Percentiles rank a stretch among this genome's conserved stretches.
phyloP scores from a whole-genome alignment of 2,888 invertebrate genomes.

The Orthosia cruda region DNA sequence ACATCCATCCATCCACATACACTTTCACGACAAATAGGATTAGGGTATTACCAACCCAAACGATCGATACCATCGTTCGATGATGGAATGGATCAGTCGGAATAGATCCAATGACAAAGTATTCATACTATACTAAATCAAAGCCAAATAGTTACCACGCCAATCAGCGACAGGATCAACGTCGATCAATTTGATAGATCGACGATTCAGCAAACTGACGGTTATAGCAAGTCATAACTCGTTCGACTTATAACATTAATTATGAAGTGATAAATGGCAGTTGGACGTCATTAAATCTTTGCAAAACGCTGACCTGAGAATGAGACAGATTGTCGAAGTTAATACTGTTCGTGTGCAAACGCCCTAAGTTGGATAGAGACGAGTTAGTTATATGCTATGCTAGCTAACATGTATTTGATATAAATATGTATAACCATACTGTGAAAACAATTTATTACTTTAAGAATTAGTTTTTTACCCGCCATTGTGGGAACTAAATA shows the following conservation, averaged over 20 bases:
- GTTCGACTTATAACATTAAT: not conserved
- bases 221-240: not conserved
- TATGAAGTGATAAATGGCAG: not conserved
- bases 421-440: conserved; percentile 48
- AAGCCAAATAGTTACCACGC: not conserved
- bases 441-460: conserved; percentile 48
- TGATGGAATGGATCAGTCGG: too few relatives aligned
- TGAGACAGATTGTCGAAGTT: not conserved
- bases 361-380: conserved; percentile 12
- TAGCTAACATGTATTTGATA: conserved; percentile 25
- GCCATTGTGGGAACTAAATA: conserved; percentile 32
- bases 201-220: not conserved
- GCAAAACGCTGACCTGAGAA: not conserved
- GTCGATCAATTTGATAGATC: not conserved
- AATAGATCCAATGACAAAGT: too few relatives aligned
- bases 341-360: conserved; percentile 4
- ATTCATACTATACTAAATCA: not conserved
- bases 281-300: not conserved
- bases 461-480: conserved; percentile 44
- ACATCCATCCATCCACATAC: too few relatives aligned
- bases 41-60: too few relatives aligned
- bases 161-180: not conserved
- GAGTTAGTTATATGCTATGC: conserved; percentile 14
- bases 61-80: too few relatives aligned
- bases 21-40: too few relatives aligned